Evolutionary conservation across 2,113 vertebrate genomes (phyloP).

Genomic region (Alligator mississippiensis): DNA sequence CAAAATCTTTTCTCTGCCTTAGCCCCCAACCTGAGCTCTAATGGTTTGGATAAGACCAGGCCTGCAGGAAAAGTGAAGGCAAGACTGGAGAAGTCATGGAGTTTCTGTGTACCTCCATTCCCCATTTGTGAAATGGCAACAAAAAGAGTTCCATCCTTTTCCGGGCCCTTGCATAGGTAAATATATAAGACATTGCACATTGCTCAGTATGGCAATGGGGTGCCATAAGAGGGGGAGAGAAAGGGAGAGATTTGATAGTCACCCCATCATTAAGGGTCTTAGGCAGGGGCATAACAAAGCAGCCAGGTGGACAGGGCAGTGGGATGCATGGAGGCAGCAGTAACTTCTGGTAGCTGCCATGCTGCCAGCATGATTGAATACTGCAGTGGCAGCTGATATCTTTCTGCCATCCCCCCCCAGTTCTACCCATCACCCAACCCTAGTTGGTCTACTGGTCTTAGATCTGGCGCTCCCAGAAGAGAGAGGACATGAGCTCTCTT

Average conservation of each 20-base stretch:
- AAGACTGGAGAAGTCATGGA: not conserved
- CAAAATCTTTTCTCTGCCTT: not conserved
- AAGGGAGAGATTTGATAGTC: not conserved
- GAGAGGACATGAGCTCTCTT: rapidly evolving
- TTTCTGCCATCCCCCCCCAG: too few relatives aligned
- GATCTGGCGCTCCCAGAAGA: not conserved
- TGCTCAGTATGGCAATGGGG: not conserved
- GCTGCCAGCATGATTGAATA: too few relatives aligned
- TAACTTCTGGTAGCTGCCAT: too few relatives aligned
- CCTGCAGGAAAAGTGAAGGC: not conserved
- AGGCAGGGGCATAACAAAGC: too few relatives aligned
- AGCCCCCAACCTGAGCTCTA: not conserved
- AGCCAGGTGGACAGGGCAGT: too few relatives aligned
- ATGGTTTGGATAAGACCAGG: not conserved
- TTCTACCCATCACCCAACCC: too few relatives aligned
- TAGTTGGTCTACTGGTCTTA: not conserved
- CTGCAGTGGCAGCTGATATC: too few relatives aligned
- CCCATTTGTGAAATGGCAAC: not conserved
- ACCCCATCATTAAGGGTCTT: not conserved
- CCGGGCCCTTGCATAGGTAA: not conserved
- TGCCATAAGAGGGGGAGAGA: not conserved
- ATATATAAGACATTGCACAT: not conserved
- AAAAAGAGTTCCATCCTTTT: not conserved
- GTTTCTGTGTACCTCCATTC: not conserved
- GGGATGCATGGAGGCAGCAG: too few relatives aligned